Conservation (phyloP, 2,113 vertebrate species). For the Haemorhous mexicanus region DNA sequence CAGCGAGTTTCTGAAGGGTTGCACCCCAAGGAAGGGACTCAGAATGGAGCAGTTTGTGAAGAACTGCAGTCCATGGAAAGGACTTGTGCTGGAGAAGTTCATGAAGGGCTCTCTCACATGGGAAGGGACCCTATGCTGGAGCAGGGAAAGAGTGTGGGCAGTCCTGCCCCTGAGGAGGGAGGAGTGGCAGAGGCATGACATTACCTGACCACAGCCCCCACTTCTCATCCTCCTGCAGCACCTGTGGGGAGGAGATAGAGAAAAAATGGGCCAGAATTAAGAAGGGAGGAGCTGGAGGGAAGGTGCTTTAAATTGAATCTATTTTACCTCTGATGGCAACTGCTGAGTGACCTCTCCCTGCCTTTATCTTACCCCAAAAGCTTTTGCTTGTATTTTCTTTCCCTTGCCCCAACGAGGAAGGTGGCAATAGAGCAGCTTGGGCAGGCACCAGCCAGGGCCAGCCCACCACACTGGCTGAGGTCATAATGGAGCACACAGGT, state of each 20-base stretch:
- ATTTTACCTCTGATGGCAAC: neutral
- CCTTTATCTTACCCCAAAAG: accelerated
- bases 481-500: neutral
- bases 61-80: neutral
- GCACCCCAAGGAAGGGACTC: neutral
- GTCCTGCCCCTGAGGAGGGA: neutral
- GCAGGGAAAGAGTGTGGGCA: too few relatives aligned
- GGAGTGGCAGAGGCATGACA: neutral
- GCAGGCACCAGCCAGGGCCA: neutral
- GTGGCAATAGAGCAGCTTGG: neutral
- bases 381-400: neutral
- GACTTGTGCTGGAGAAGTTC: accelerated
- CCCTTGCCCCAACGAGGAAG: neutral
- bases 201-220: neutral
- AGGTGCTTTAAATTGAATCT: neutral
- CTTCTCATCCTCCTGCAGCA: neutral
- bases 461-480: neutral
- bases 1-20: neutral
- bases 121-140: neutral
- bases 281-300: neutral
- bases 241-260: neutral
- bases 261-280: neutral
- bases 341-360: neutral
- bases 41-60: neutral
- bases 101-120: neutral